These are phyloP conservation scores for Danaus chrysippus DNA, from an alignment of 2,888 invertebrate genomes.

Conservation along the genomic window DNA sequence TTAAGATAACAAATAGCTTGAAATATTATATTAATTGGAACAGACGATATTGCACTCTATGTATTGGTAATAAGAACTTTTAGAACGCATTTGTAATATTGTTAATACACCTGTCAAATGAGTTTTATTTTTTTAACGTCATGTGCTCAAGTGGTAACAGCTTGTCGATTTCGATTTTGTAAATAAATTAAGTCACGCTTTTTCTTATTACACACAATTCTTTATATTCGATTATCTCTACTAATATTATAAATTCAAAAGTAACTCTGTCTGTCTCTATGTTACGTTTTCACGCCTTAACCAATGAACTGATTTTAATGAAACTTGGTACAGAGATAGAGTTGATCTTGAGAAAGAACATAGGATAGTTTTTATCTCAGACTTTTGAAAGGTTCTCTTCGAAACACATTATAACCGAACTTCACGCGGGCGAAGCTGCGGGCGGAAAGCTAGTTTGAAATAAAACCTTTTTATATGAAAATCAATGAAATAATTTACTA, in stretches of 20 bases:
- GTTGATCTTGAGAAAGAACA: too few relatives aligned
- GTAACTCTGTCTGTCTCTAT: too few relatives aligned
- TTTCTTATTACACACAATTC: conserved; percentile 9
- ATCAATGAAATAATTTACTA: too few relatives aligned
- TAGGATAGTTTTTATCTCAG: too few relatives aligned
- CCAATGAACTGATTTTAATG: too few relatives aligned
- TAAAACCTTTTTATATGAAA: background rate
- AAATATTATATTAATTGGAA: background rate
- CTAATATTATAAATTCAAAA: too few relatives aligned
- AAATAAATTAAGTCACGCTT: conserved; percentile 13
- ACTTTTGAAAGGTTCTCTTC: too few relatives aligned
- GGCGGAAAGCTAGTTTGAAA: too few relatives aligned
- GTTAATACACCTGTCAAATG: conserved; percentile 22
- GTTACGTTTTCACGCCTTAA: too few relatives aligned
- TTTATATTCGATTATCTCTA: conserved; percentile 11
- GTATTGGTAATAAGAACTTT: background rate
- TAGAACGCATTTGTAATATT: background rate
- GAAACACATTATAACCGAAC: too few relatives aligned
- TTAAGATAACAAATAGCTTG: conserved; percentile 18
- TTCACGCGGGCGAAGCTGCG: too few relatives aligned
- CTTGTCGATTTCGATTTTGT: conserved; percentile 24
- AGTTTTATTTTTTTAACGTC: conserved; percentile 33
- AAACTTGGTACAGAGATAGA: too few relatives aligned
- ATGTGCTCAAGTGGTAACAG: conserved; percentile 41
- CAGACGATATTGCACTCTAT: conserved; percentile 6